A percentile compares a stretch with the other conserved stretches of the same genome.
phyloP scores from a whole-genome alignment of 2,797 vertebrate species.

The Peromyscus aztecus region DNA sequence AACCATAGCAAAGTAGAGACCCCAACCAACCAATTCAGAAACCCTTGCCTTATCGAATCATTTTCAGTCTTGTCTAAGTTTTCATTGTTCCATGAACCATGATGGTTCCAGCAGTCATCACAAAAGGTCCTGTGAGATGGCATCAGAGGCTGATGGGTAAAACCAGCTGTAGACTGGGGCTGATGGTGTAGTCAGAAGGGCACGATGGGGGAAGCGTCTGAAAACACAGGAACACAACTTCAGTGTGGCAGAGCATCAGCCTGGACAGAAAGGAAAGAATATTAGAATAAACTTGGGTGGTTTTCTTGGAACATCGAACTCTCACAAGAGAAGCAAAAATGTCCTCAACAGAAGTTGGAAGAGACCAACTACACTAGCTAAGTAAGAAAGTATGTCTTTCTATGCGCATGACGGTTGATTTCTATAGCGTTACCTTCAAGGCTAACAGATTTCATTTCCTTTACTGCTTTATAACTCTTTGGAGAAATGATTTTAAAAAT shows the following conservation, averaged over 20 bases:
- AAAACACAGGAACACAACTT: background rate
- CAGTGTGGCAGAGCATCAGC: background rate
- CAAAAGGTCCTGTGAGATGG: background rate
- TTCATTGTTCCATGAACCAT: background rate
- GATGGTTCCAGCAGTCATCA: background rate
- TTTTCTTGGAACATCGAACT: background rate
- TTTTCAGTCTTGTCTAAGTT: background rate
- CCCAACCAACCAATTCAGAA: background rate
- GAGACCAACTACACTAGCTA: background rate
- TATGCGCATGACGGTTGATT: background rate
- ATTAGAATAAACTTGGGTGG: constrained; percentile 9
- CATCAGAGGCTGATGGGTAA: background rate
- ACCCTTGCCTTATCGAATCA: background rate
- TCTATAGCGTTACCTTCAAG: constrained; percentile 59
- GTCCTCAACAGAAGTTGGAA: constrained; percentile 38
- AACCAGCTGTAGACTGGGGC: background rate
- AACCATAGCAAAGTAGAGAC: background rate
- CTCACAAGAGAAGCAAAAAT: constrained; percentile 46
- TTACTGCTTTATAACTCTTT: constrained; percentile 50
- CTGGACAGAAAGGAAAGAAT: background rate
- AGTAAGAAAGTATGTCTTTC: background rate
- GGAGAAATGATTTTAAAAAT: constrained; percentile 38
- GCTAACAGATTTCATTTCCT: constrained; percentile 57
- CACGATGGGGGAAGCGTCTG: background rate
- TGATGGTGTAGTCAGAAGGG: background rate